These are phyloP conservation scores for Colaptes auratus DNA, from an alignment of 2,113 vertebrate genomes.

Conservation along the genomic window DNA sequence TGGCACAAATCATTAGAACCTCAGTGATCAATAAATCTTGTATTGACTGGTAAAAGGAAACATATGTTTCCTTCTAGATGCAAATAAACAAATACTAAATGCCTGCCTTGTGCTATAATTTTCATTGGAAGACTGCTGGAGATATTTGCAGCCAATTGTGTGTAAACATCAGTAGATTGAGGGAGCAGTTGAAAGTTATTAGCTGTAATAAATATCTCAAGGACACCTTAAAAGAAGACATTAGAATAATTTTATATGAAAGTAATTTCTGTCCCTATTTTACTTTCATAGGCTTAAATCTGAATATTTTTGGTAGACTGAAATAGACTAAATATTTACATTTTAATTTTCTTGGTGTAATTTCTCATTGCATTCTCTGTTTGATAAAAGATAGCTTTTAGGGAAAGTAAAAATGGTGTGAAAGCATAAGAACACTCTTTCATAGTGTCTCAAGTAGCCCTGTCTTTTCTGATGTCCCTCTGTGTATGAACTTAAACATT, in stretches of 20 bases:
- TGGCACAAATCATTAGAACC: not conserved
- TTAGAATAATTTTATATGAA: conserved; percentile 49
- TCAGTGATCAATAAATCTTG: conserved; percentile 32
- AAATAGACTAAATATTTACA: conserved; percentile 16
- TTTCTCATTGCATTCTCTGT: not conserved
- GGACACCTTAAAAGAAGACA: conserved; percentile 13
- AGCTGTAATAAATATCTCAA: conserved; percentile 66
- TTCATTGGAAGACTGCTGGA: conserved; percentile 2
- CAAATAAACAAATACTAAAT: conserved; percentile 55
- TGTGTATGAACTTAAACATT: not conserved
- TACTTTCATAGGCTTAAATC: not conserved
- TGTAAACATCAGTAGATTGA: conserved; percentile 42
- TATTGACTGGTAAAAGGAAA: conserved; percentile 17
- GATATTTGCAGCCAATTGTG: conserved; percentile 22
- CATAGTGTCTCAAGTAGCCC: not conserved
- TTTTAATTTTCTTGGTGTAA: conserved; percentile 45
- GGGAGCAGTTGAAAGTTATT: conserved; percentile 49
- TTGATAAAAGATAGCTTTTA: conserved; percentile 25
- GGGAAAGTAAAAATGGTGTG: not conserved
- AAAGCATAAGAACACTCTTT: not conserved
- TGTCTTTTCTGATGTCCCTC: not conserved
- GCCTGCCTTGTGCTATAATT: conserved; percentile 15
- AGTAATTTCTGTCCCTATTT: conserved; percentile 48
- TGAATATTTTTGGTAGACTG: conserved; percentile 26
- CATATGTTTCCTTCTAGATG: conserved; percentile 25